Evolutionary conservation across 2,888 invertebrate species (phyloP).

Genomic region (Rhopalosiphum nymphaeae): DNA sequence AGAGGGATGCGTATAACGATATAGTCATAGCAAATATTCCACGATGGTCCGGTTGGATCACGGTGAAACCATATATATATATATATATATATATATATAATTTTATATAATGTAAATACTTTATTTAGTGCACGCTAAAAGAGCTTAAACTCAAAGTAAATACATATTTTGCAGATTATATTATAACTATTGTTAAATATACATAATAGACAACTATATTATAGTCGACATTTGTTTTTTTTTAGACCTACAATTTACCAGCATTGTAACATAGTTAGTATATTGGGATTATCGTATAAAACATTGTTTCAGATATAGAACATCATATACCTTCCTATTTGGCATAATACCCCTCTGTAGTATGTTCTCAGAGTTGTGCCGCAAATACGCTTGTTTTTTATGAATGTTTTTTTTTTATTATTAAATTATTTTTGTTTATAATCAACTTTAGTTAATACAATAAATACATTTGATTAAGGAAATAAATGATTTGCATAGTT

Average conservation of each 20-base stretch:
- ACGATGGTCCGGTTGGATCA: background rate
- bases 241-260: background rate
- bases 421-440: too few species aligned
- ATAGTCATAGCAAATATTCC: background rate
- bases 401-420: too few species aligned
- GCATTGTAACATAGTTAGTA: background rate
- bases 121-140: background rate
- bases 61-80: background rate
- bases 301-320: background rate
- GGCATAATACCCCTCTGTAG: background rate
- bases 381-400: too few species aligned
- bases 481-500: too few species aligned
- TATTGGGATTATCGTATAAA: background rate
- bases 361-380: too few species aligned
- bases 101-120: background rate
- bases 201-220: background rate
- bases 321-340: background rate
- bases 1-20: background rate
- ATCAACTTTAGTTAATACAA: too few species aligned
- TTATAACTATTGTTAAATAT: constrained; percentile 1
- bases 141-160: constrained; percentile 5
- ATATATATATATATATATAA: background rate
- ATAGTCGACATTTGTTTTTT: background rate
- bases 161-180: constrained; percentile 5
- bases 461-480: too few species aligned